These are phyloP conservation scores for Ianthella basta DNA, from an alignment of 37 sponge, comb jelly and placozoan species.

Conservation along the genomic window DNA sequence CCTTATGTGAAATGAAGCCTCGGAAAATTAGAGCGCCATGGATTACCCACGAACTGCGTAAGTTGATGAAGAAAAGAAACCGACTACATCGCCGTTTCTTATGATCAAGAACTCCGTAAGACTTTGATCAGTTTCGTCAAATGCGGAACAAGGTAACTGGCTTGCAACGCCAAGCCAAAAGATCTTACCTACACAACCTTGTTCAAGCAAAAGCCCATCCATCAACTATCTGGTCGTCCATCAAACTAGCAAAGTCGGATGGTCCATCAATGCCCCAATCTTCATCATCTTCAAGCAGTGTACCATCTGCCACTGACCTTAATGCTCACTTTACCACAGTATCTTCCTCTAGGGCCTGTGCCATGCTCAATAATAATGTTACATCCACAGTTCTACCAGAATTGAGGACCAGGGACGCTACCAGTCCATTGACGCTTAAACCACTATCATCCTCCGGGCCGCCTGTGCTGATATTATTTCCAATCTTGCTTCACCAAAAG, in stretches of 20 bases:
- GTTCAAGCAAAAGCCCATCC: background rate
- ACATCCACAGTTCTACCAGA: no score
- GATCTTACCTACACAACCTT: background rate
- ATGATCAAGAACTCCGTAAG: background rate
- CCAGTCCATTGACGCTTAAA: no score
- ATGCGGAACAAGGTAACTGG: background rate
- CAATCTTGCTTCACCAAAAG: background rate
- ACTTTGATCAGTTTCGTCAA: background rate
- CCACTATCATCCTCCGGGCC: no score
- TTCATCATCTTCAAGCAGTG: background rate
- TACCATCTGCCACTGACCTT: conserved; percentile 11
- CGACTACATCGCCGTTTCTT: background rate
- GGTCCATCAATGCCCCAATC: background rate
- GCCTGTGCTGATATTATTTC: background rate
- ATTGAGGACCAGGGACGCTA: no score
- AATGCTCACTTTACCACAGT: conserved; percentile 3
- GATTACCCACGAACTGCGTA: conserved; percentile 3
- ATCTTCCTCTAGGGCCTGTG: no score
- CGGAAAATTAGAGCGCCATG: background rate
- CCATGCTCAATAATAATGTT: no score
- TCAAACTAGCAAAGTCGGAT: background rate
- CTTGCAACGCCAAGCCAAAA: conserved; percentile 14
- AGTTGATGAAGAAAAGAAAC: background rate
- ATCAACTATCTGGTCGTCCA: conserved; percentile 5
- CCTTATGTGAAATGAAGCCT: background rate